Conservation (phyloP, 2,113 vertebrate genomes). For the Callipepla squamata region DNA sequence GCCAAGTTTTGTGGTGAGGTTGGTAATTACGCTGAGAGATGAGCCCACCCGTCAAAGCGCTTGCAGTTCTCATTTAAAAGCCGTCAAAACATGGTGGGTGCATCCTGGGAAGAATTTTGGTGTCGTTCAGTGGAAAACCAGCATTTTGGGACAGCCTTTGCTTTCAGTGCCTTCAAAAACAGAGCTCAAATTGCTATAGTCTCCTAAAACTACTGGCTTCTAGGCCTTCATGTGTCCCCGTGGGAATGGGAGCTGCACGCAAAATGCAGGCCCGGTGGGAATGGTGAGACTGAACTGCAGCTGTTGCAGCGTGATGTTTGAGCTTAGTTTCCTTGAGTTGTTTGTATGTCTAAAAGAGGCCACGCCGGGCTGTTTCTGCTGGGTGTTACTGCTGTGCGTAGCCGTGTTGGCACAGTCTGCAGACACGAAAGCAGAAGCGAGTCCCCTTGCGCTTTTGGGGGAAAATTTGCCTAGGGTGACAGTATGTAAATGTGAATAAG, state of each 20-base stretch:
- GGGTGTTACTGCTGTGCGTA: accelerated
- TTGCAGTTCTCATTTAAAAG: background rate
- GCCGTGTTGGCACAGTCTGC: background rate
- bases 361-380: background rate
- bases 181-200: background rate
- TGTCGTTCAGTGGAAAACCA: background rate
- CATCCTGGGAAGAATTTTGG: background rate
- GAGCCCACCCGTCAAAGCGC: accelerated
- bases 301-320: background rate
- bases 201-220: background rate
- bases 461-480: background rate
- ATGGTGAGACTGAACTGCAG: background rate
- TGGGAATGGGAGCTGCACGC: background rate
- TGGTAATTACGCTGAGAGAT: background rate
- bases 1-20: background rate
- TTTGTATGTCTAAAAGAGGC: background rate
- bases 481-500: background rate
- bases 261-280: background rate
- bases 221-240: accelerated
- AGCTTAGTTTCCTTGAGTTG: background rate
- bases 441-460: background rate
- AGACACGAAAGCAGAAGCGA: background rate
- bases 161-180: background rate
- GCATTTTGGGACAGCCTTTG: background rate
- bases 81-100: background rate